A percentile compares a stretch with the other conserved stretches of the same genome.
Evolutionary conservation across 2,888 invertebrate genomes (phyloP).

Genomic region (Agrotis ipsilon): DNA sequence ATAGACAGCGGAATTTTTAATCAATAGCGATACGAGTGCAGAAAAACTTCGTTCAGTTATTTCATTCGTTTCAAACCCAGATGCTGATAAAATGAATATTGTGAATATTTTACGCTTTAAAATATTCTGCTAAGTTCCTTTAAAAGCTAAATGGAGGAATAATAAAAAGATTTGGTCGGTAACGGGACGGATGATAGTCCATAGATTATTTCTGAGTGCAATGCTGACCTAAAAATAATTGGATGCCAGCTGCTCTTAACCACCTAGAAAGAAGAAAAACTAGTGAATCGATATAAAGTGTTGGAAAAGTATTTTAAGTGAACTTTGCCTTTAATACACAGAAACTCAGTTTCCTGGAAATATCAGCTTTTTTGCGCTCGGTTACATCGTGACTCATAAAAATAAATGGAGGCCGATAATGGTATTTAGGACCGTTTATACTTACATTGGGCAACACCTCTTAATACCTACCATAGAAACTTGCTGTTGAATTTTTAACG

Average conservation of each 20-base stretch:
- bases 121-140: conserved; percentile 9
- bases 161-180: conserved; percentile 7
- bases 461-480: not conserved
- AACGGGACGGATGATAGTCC: not conserved
- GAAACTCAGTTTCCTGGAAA: not conserved
- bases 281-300: conserved; percentile 8
- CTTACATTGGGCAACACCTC: too few species aligned
- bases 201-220: conserved; percentile 6
- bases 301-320: not conserved
- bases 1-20: conserved; percentile 28
- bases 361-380: not conserved
- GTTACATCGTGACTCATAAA: not conserved
- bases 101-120: not conserved
- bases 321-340: not conserved
- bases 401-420: not conserved
- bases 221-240: conserved; percentile 21
- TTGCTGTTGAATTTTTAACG: not conserved
- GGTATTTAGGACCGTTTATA: not conserved
- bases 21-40: conserved; percentile 35
- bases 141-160: not conserved
- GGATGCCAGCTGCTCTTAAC: not conserved
- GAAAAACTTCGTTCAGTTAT: conserved; percentile 20
- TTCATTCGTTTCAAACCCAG: conserved; percentile 1
- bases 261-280: not conserved
- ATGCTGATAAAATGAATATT: not conserved